A percentile compares a stretch with the other conserved stretches of the same genome.
Evolutionary conservation across 2,888 invertebrate genomes (phyloP).

Genomic region (Dorcus parallelipipedus): DNA sequence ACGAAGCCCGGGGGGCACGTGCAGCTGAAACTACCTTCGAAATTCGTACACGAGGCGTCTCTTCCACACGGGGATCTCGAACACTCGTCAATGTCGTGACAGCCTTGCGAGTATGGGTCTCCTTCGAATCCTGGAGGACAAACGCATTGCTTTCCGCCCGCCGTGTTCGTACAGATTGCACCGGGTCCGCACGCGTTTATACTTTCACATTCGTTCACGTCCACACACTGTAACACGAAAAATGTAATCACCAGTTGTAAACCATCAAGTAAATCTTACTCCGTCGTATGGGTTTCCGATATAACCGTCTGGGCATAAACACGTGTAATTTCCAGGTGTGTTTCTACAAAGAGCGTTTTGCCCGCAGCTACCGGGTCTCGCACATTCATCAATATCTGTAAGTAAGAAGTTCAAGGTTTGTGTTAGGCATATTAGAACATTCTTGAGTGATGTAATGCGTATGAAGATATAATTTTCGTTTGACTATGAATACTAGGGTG

Average conservation of each 20-base stretch:
- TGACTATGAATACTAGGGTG: no score
- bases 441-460: no score
- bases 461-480: no score
- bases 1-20: slow-evolving; percentile 81
- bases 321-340: slow-evolving; percentile 82
- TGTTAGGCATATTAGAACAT: no score
- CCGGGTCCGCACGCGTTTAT: slow-evolving; percentile 70
- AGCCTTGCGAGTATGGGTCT: slow-evolving; percentile 81
- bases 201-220: slow-evolving; percentile 76
- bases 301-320: slow-evolving; percentile 78
- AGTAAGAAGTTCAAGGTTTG: slow-evolving; percentile 12
- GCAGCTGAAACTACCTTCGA: slow-evolving; percentile 76
- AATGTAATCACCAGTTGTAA: neutral
- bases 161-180: slow-evolving; percentile 73
- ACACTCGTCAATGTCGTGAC: slow-evolving; percentile 91
- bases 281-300: slow-evolving; percentile 78
- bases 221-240: slow-evolving; percentile 62
- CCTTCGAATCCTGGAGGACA: slow-evolving; percentile 81
- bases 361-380: slow-evolving; percentile 77
- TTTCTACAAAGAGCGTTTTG: slow-evolving; percentile 78
- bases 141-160: slow-evolving; percentile 78
- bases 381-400: slow-evolving; percentile 86
- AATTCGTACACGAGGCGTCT: slow-evolving; percentile 78
- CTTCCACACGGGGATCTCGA: slow-evolving; percentile 74
- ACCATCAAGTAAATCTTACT: slow-evolving; percentile 44